Percentiles rank a stretch among this genome's conserved stretches.
These are phyloP conservation scores for Gymnosoma rotundatum DNA, from an alignment of 2,888 invertebrate genomes.

Conservation along the genomic window DNA sequence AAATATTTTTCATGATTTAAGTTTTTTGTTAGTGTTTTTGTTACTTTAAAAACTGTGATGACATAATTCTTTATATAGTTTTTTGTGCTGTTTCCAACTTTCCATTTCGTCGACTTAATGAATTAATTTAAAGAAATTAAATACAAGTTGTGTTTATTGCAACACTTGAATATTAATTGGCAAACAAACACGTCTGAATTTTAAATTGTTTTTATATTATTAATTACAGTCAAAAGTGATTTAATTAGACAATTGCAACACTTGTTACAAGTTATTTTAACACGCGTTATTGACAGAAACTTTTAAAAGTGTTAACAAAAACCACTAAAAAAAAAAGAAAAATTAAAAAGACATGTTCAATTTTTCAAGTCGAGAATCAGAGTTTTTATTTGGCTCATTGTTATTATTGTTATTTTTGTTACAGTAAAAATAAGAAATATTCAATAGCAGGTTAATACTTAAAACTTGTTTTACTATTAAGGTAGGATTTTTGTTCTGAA, in stretches of 20 bases:
- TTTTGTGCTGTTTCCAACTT: slow-evolving; percentile 32
- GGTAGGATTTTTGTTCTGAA: no score
- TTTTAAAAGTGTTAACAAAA: neutral
- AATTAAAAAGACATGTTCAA: no score
- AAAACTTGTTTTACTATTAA: no score
- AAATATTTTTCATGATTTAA: no score
- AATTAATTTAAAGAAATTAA: neutral
- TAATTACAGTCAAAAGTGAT: slow-evolving; percentile 15
- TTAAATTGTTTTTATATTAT: slow-evolving; percentile 6
- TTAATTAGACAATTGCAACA: slow-evolving; percentile 13
- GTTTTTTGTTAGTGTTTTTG: neutral
- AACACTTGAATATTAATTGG: slow-evolving; percentile 31
- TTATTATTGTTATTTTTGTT: no score
- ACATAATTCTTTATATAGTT: slow-evolving; percentile 41
- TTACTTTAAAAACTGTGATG: slow-evolving; percentile 5
- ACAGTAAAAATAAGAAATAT: no score
- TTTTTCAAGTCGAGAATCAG: no score
- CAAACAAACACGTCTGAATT: slow-evolving; percentile 19
- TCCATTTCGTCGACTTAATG: slow-evolving; percentile 43
- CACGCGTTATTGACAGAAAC: neutral
- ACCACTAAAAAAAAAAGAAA: no score
- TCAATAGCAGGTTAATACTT: no score
- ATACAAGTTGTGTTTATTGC: neutral
- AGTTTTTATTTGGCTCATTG: no score
- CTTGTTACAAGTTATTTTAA: slow-evolving; percentile 6